These are phyloP conservation scores for Chrysaora quinquecirrha DNA, from an alignment of 30 jellyfish, hydroid and myxozoan genomes.

Conservation along the genomic window DNA sequence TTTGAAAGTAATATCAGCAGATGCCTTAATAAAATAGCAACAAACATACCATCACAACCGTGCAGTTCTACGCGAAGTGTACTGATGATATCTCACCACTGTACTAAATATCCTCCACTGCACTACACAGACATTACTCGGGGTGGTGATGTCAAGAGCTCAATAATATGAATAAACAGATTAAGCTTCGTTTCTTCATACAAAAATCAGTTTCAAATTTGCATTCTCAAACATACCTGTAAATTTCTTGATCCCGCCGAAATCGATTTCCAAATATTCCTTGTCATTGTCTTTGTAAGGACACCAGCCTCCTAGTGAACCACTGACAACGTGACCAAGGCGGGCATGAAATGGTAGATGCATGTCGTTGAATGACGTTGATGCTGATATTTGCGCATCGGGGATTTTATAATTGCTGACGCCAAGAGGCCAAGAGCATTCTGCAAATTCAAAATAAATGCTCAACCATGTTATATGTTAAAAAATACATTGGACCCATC, in stretches of 20 bases:
- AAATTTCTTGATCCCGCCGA: slow-evolving; percentile 52
- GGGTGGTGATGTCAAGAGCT: too few species aligned
- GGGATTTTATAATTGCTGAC: slow-evolving; percentile 77
- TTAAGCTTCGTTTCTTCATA: too few species aligned
- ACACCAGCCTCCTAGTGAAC: slow-evolving; percentile 99
- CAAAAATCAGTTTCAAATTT: too few species aligned
- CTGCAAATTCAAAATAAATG: slow-evolving; percentile 29
- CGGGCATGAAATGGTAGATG: slow-evolving; percentile 99
- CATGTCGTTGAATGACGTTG: slow-evolving; percentile 96
- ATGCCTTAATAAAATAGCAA: too few species aligned
- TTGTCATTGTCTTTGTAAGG: slow-evolving; percentile 84
- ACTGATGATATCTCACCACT: too few species aligned
- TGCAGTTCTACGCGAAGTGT: slow-evolving; percentile 83
- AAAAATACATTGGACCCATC: too few species aligned
- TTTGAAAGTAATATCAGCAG: too few species aligned
- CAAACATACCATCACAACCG: slow-evolving; percentile 91
- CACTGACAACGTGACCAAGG: slow-evolving; percentile 76
- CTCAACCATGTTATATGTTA: too few species aligned
- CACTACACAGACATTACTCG: too few species aligned
- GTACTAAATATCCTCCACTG: too few species aligned
- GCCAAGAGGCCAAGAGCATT: slow-evolving; percentile 98
- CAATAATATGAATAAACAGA: too few species aligned
- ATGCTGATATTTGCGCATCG: slow-evolving; percentile 94
- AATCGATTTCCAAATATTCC: slow-evolving; percentile 87
- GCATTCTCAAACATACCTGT: slow-evolving; percentile 94